phyloP scores from a whole-genome alignment of 2,888 invertebrate genomes.

The Agrotis puta region DNA sequence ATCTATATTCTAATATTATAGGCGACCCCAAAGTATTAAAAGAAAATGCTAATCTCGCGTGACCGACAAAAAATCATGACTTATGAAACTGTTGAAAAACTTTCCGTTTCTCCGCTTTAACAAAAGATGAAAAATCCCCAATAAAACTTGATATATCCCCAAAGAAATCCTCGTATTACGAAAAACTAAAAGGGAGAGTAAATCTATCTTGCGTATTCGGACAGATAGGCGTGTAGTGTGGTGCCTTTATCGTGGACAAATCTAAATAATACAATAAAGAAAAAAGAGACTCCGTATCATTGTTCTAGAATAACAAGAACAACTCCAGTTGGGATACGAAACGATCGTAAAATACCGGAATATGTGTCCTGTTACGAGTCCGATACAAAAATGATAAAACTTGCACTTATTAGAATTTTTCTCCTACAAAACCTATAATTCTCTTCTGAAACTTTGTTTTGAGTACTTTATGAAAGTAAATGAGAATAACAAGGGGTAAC shows the following conservation, averaged over 20 bases:
- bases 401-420: slow-evolving; percentile 46
- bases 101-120: not conserved
- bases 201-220: slow-evolving; percentile 50
- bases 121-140: slow-evolving; percentile 28
- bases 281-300: slow-evolving; percentile 15
- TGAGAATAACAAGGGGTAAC: slow-evolving; percentile 58
- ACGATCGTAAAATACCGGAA: slow-evolving; percentile 53
- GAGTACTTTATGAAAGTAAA: slow-evolving; percentile 57
- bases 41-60: not conserved
- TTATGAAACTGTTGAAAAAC: slow-evolving; percentile 10
- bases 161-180: slow-evolving; percentile 31
- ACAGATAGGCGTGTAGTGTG: slow-evolving; percentile 53
- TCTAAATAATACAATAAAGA: slow-evolving; percentile 56
- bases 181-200: slow-evolving; percentile 47
- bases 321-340: slow-evolving; percentile 41
- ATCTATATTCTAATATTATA: not conserved
- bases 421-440: slow-evolving; percentile 20
- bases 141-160: slow-evolving; percentile 33
- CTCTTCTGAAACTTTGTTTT: slow-evolving; percentile 54
- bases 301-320: slow-evolving; percentile 48
- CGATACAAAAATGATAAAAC: slow-evolving; percentile 53
- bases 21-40: not conserved
- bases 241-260: slow-evolving; percentile 42
- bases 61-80: slow-evolving; percentile 14
- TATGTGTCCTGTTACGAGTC: slow-evolving; percentile 49